A percentile compares a stretch with the other conserved stretches of the same genome.
Evolutionary conservation across 1,140 invertebrate genomes (phyloP).

Genomic region (Zaprionus camerounensis): DNA sequence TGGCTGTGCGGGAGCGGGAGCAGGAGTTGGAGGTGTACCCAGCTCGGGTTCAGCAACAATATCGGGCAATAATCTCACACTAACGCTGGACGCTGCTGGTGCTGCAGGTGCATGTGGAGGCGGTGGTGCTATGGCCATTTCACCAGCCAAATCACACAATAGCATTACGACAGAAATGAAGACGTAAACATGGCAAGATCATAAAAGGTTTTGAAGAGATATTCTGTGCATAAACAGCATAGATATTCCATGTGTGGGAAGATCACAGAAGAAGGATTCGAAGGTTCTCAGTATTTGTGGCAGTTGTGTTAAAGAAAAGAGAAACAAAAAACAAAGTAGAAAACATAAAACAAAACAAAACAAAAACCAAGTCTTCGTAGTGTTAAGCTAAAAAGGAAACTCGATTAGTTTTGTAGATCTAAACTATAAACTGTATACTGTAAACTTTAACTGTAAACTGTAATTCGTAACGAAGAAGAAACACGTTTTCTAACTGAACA

Average conservation of each 20-base stretch:
- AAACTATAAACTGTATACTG: slow-evolving; percentile 19
- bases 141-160: slow-evolving; percentile 75
- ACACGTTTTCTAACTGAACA: slow-evolving; percentile 75
- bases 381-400: slow-evolving; percentile 41
- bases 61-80: slow-evolving; percentile 72
- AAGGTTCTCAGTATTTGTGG: slow-evolving; percentile 67
- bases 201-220: slow-evolving; percentile 11
- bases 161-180: slow-evolving; percentile 74
- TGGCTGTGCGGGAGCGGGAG: slow-evolving; percentile 36
- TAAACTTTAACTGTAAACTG: slow-evolving; percentile 30
- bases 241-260: neutral
- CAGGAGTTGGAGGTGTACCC: neutral
- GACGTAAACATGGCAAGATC: slow-evolving; percentile 57
- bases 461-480: slow-evolving; percentile 26
- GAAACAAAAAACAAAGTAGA: slow-evolving; percentile 37
- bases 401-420: slow-evolving; percentile 35
- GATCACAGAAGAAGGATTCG: neutral
- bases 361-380: slow-evolving; percentile 67
- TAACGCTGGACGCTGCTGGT: slow-evolving; percentile 57
- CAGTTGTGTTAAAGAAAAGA: slow-evolving; percentile 47
- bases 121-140: slow-evolving; percentile 54
- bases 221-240: neutral
- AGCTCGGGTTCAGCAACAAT: slow-evolving; percentile 15
- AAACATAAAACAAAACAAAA: slow-evolving; percentile 32
- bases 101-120: slow-evolving; percentile 24